These are phyloP conservation scores for Silurus meridionalis DNA, from an alignment of 2,113 vertebrate genomes.

Conservation along the genomic window DNA sequence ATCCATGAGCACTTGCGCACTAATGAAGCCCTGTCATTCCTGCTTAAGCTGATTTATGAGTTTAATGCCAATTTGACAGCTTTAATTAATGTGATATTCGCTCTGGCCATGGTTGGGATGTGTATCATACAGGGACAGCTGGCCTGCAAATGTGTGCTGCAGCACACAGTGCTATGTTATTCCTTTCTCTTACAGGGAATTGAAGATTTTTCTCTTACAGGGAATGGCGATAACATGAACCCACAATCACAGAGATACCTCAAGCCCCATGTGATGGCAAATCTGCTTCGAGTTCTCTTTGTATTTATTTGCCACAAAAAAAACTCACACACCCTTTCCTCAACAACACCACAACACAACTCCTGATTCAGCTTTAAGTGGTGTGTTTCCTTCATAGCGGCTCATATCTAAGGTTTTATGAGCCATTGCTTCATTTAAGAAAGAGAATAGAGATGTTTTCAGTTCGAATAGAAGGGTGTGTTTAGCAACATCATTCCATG, in stretches of 20 bases:
- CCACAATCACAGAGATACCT: conserved; percentile 54
- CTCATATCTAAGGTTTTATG: conserved; percentile 11
- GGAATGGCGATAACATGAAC: conserved; percentile 64
- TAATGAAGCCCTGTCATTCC: conserved; percentile 20
- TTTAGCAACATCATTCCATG: conserved; percentile 54
- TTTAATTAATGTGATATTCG: neutral
- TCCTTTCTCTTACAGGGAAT: conserved; percentile 55
- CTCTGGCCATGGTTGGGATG: conserved; percentile 8
- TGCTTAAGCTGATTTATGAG: conserved; percentile 21
- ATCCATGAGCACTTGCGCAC: neutral
- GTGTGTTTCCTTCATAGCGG: conserved; percentile 21
- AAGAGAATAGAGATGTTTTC: conserved; percentile 29
- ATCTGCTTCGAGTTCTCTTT: conserved; percentile 57
- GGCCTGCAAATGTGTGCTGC: neutral
- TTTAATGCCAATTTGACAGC: conserved; percentile 23
- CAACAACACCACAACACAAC: conserved; percentile 31
- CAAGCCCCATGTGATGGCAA: conserved; percentile 53
- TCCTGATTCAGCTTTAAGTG: conserved; percentile 30
- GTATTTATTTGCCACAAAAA: conserved; percentile 45
- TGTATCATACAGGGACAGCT: neutral
- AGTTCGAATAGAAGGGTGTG: conserved; percentile 39
- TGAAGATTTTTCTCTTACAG: conserved; percentile 55
- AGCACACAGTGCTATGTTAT: conserved; percentile 53
- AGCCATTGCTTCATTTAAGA: conserved; percentile 15
- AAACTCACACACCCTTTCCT: conserved; percentile 16